Evolutionary conservation across 2,797 vertebrate genomes (phyloP).

Genomic region (Onychomys arenicola): DNA sequence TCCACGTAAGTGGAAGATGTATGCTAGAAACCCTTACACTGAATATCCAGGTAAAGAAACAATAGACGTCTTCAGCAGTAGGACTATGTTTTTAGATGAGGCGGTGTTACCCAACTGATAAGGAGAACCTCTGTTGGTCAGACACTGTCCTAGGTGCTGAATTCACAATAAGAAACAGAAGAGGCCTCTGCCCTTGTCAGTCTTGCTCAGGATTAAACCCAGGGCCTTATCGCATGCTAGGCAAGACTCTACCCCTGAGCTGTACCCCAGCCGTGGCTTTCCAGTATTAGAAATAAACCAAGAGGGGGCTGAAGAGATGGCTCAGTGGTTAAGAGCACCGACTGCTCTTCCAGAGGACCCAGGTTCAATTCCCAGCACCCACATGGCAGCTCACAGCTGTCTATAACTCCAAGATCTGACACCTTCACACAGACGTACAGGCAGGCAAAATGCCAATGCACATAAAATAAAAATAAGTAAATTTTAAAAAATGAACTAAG

Average conservation of each 20-base stretch:
- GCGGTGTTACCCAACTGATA: neutral
- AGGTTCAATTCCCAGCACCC: no score
- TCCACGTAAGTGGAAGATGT: neutral
- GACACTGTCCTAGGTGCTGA: neutral
- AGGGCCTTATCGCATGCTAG: neutral
- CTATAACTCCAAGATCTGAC: no score
- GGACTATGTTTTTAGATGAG: neutral
- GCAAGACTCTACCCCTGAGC: neutral
- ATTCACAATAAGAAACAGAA: neutral
- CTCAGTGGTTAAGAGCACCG: no score
- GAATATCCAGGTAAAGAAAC: neutral
- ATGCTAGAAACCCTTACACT: neutral
- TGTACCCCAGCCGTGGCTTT: neutral
- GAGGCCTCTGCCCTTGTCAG: neutral
- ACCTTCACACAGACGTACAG: no score
- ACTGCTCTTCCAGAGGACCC: no score
- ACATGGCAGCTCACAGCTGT: no score
- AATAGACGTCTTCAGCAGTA: neutral
- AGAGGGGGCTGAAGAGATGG: neutral
- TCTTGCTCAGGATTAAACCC: neutral
- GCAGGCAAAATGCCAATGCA: no score
- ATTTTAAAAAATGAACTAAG: neutral
- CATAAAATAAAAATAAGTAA: no score
- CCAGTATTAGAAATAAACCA: neutral
- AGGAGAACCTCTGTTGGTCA: neutral